Conservation (phyloP, 2,113 vertebrate species). For the Chionis minor region DNA sequence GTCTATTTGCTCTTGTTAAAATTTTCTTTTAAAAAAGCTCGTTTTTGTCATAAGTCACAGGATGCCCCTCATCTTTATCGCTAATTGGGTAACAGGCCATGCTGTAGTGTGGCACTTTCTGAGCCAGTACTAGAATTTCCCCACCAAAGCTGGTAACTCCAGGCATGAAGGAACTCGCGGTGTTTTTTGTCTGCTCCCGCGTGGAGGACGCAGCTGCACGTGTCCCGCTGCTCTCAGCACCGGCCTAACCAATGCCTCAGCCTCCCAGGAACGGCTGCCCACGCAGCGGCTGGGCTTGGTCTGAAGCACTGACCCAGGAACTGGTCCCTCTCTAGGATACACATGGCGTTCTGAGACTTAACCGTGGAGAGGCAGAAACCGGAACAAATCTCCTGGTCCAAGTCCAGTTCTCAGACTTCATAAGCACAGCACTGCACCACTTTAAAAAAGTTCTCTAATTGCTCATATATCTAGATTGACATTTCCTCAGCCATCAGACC, state of each 20-base stretch:
- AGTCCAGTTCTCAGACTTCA: neutral
- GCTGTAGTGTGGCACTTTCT: neutral
- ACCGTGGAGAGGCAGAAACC: neutral
- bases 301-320: neutral
- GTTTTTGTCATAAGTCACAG: neutral
- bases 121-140: neutral
- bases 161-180: neutral
- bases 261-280: neutral
- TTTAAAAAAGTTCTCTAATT: neutral
- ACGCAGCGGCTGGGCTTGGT: neutral
- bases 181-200: neutral
- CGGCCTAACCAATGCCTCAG: neutral
- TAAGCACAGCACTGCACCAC: neutral
- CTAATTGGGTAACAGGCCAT: neutral
- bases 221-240: neutral
- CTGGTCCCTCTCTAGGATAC: neutral
- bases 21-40: neutral
- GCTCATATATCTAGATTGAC: neutral
- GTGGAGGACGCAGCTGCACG: neutral
- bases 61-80: neutral
- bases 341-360: fast-evolving
- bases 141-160: neutral
- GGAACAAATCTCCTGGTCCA: neutral
- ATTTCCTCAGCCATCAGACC: neutral
- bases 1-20: neutral